Base-by-base conservation (phyloP, 2,113 vertebrate genomes). In the Spilogale gracilis region DNA sequence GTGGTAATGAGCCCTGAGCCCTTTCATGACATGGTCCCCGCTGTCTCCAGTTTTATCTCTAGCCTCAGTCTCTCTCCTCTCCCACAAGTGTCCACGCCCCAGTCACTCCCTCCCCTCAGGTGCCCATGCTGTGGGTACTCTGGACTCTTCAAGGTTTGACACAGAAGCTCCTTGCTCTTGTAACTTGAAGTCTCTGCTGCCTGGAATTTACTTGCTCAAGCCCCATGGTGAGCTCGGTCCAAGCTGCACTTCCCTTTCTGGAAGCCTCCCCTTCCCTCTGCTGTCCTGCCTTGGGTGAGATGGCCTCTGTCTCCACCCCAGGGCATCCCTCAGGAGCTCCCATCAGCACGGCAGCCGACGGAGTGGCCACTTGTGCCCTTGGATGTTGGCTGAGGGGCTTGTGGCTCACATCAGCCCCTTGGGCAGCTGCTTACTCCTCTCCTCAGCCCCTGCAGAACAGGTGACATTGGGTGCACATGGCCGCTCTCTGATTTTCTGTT, bases 291-390 rank as follows among this genome's bases (percentile, higher is more conserved):
- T 2, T 71, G 54, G 48, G 81, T 43, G 71, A 48, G 73, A 21
- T 38, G 61, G 18, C 54, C 45, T 87, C 43, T 56, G 0, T 38
- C 60, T 9, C 17, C 25, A 43, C 16, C n/a, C 7, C n/a, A 23
- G 84, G 48, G 3, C 30, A 50, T 48, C 30, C 30, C 74, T 50
- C 1, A 45, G 48, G 0, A 2, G 54, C 65, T 52, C n/a, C 20
- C 11, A 0, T 45, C 14, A 48, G 63, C 2, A 32, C 1, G 18
- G 18, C 30, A 65, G 48, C 56, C 50, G 0, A 9, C 5, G 2
- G 88, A 43, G 43, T 18, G 3, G 6, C 1, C 23, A 5, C 18
- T 0, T 73, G 18, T 20, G 6, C 9, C 1, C 7, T 30, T 74
- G 84, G 11, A 1, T 65, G 2, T 60, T 63, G 43, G 63, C 30